Base-by-base conservation (phyloP, 2,113 vertebrate genomes). In the Tyrannus savana region DNA sequence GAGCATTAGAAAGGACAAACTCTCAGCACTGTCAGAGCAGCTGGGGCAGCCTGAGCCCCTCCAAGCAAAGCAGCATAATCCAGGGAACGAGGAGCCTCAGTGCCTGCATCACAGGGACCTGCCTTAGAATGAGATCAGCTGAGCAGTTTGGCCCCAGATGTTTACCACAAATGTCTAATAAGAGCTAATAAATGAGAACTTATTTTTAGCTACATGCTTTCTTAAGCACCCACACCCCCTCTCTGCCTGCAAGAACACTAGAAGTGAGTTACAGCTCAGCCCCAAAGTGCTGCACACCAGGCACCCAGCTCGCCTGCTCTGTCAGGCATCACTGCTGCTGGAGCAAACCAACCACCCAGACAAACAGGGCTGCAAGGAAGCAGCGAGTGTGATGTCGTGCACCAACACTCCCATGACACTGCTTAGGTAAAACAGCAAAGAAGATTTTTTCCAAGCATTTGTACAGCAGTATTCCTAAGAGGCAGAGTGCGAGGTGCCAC, bases 1-100 rank as follows among this genome's bases (percentile, higher is more conserved):
- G 31, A 94, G 68, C 72, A 90, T 96, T 96, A 96, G 86, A 74
- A 67, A 47, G 67, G 85, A 87, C 76, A 89, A 90, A 90, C 35
- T 76, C 66, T 41, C 11, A 4, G 71, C 64, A 28, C 46, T 6
- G n/a, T 14, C 59, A 44, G 46, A 37, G 76, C 1, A 1, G 4
- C n/a, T 24, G 33, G 46, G 58, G 53, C 53, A 55, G 30, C 1
- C 12, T 0, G 35, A 94, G 37, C 39, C 64, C 35, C 71, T 59
- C 79, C 0, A 0, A 82, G 84, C 71, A 80, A 44, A 73, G 87
- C 60, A 77, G 67, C 10, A 1, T 2, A 47, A 53, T 5, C 37
- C 37, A 49, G 44, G 68, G 12, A 84, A 56, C 4, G 6, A 16
- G 13, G 33, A 59, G 21, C 9, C 73, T 21, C 73, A 75, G 62